phyloP scores from a whole-genome alignment of 2,888 invertebrate species.

The Trachelus stipa region DNA sequence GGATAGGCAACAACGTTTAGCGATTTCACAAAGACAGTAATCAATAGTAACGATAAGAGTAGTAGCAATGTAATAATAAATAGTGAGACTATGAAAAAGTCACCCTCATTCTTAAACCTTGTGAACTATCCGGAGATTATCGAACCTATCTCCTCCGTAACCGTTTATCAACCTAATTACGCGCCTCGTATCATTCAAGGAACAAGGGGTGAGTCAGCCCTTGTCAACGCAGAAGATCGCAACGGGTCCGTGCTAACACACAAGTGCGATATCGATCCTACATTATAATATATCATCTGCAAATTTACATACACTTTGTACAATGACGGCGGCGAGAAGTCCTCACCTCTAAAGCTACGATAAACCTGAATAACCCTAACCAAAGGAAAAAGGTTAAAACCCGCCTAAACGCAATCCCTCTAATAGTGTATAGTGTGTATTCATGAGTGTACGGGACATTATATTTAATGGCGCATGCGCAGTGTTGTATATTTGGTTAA shows the following conservation, averaged over 20 bases:
- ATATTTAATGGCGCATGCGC: not conserved
- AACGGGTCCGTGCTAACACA: not conserved
- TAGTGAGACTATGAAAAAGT: constrained; percentile 34
- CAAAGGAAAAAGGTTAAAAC: constrained; percentile 26
- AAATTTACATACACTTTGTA: constrained; percentile 24
- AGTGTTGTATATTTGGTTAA: not conserved
- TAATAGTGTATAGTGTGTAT: not conserved
- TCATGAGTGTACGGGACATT: not conserved
- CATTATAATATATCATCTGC: constrained; percentile 9
- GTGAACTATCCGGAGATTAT: not conserved
- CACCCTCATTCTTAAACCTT: not conserved
- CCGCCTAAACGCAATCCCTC: constrained; percentile 1
- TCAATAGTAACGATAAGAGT: constrained; percentile 28
- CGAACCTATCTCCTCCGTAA: not conserved
- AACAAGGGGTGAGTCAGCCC: not conserved
- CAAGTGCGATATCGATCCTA: constrained; percentile 1
- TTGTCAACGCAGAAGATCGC: constrained; percentile 15
- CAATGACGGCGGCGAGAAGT: constrained; percentile 7
- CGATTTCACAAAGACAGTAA: not conserved
- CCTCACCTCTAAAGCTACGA: not conserved
- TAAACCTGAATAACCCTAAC: constrained; percentile 30
- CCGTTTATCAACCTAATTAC: not conserved
- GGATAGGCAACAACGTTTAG: not conserved
- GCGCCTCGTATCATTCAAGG: not conserved
- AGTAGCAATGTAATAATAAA: constrained; percentile 38